Evolutionary conservation across 1,140 invertebrate species (phyloP).

Genomic region (Periplaneta americana): DNA sequence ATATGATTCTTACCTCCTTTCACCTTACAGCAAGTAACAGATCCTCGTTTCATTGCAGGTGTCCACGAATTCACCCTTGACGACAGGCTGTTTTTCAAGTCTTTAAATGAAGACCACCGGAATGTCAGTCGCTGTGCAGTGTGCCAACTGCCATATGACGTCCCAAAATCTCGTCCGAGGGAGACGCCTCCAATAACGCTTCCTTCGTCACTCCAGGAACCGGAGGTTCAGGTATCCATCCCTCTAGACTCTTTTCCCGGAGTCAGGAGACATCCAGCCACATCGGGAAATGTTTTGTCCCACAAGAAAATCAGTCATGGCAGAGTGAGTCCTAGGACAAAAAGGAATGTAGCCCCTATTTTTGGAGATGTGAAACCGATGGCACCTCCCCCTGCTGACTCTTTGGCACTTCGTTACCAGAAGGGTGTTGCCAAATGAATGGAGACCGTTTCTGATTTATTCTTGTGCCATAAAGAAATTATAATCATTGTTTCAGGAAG

Average conservation of each 20-base stretch:
- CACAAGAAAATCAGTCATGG: background rate
- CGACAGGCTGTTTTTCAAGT: background rate
- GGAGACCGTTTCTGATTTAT: too few relatives aligned
- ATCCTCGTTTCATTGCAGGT: too few relatives aligned
- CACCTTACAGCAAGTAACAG: too few relatives aligned
- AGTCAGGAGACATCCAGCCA: background rate
- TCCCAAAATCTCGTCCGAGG: background rate
- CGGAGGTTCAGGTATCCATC: background rate
- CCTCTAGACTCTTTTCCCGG: background rate
- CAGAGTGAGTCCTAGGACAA: background rate
- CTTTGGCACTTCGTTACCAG: conserved; percentile 33
- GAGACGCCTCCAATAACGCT: background rate
- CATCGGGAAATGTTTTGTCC: background rate
- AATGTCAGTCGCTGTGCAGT: background rate
- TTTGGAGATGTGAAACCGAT: background rate
- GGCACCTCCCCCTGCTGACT: conserved; percentile 26
- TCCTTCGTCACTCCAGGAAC: background rate
- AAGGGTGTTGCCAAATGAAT: conserved; percentile 27
- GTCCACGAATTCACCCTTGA: background rate
- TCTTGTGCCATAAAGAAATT: too few relatives aligned
- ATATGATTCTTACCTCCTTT: too few relatives aligned
- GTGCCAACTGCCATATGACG: background rate
- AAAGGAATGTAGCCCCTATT: background rate
- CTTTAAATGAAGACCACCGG: background rate
- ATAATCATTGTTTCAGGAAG: too few relatives aligned